Evolutionary conservation across 2,113 vertebrate species (phyloP).

Genomic region (Orientallactaga bullata): DNA sequence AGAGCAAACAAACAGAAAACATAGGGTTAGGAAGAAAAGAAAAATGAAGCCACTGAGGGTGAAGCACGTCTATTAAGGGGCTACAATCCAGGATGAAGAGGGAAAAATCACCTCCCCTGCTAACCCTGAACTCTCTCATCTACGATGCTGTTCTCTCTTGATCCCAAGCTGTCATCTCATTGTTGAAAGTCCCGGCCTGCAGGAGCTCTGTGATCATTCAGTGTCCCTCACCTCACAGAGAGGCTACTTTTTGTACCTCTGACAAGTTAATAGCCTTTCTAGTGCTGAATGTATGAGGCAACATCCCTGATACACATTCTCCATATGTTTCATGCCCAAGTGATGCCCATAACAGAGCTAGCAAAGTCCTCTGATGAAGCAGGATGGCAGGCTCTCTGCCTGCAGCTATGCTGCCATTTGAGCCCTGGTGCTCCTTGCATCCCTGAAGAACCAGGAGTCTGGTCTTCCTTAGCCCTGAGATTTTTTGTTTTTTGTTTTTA

Average conservation of each 20-base stretch:
- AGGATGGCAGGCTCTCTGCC: neutral
- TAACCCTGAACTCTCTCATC: neutral
- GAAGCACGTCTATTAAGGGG: neutral
- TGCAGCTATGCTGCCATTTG: accelerated
- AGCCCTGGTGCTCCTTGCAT: neutral
- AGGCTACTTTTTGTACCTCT: neutral
- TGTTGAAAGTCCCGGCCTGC: neutral
- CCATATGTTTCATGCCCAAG: neutral
- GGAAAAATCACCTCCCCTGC: neutral
- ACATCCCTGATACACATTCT: neutral
- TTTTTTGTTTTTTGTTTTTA: neutral
- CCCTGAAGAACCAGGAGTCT: neutral
- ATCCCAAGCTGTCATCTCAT: slow-evolving; percentile 3
- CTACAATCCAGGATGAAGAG: neutral
- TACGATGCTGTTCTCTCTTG: neutral
- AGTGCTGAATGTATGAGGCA: neutral
- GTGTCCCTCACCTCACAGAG: neutral
- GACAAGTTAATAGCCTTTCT: neutral
- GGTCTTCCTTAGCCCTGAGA: neutral
- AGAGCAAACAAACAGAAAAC: neutral
- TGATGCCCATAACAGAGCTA: neutral
- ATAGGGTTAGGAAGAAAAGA: slow-evolving; percentile 16
- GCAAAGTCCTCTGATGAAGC: neutral
- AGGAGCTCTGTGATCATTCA: neutral
- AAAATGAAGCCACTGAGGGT: slow-evolving; percentile 14